Percentiles rank a stretch among this genome's conserved stretches.
Evolutionary conservation across 2,797 vertebrate species (phyloP).

Genomic region (Taeniopygia guttata): DNA sequence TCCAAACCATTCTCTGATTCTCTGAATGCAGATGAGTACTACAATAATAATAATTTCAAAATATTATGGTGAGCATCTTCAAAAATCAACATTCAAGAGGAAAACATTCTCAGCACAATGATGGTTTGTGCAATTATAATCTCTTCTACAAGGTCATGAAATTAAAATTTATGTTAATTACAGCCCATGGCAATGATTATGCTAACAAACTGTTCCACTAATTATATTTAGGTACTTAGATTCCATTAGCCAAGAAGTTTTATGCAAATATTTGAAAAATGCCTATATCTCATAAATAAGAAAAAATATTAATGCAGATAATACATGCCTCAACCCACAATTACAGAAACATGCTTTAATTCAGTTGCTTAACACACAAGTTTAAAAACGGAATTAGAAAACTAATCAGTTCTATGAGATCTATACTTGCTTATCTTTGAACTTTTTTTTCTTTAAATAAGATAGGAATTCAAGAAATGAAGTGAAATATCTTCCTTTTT

Average conservation of each 20-base stretch:
- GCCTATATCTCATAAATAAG: neutral
- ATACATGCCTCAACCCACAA: neutral
- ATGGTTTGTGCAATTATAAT: conserved; percentile 40
- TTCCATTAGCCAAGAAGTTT: conserved; percentile 29
- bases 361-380: neutral
- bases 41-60: neutral
- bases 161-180: conserved; percentile 73
- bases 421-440: neutral
- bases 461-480: neutral
- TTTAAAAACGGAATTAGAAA: neutral
- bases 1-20: neutral
- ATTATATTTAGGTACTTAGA: conserved; percentile 60
- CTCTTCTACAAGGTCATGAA: conserved; percentile 56
- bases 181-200: conserved; percentile 57
- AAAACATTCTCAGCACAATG: conserved; percentile 20
- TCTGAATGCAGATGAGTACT: neutral
- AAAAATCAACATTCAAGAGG: conserved; percentile 18
- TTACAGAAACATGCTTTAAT: neutral
- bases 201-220: conserved; percentile 61
- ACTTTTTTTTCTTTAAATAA: neutral
- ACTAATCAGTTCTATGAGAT: neutral
- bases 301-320: neutral
- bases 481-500: neutral
- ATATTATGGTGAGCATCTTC: neutral
- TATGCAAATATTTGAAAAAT: conserved; percentile 34